These are phyloP conservation scores for Hycleus cichorii DNA, from an alignment of 1,140 invertebrate species.

Conservation along the genomic window DNA sequence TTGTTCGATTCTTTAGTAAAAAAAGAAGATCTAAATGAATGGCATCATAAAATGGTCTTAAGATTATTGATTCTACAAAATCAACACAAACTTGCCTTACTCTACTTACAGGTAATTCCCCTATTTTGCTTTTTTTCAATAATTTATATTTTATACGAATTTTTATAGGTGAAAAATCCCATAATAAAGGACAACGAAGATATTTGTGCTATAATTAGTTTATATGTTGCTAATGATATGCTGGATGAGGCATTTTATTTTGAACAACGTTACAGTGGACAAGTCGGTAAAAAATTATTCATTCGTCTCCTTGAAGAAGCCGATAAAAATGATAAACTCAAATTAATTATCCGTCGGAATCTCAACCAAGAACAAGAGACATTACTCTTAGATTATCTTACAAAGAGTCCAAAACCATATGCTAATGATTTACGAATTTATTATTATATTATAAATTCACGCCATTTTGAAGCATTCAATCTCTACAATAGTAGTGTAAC, in stretches of 20 bases:
- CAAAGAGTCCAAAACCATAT: constrained; percentile 15
- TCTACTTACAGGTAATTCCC: constrained; percentile 24
- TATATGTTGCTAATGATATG: constrained; percentile 33
- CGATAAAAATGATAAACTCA: constrained; percentile 14
- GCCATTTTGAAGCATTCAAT: constrained; percentile 35
- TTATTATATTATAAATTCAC: constrained; percentile 32
- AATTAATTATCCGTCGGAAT: constrained; percentile 19
- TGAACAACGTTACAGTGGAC: constrained; percentile 16
- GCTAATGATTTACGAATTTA: constrained; percentile 30
- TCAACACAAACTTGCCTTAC: constrained; percentile 32
- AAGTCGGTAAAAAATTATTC: constrained; percentile 19
- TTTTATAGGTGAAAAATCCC: constrained; percentile 27
- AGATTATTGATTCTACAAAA: constrained; percentile 33
- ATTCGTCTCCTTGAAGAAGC: constrained; percentile 27
- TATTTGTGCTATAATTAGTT: constrained; percentile 27
- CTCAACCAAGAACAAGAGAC: constrained; percentile 30
- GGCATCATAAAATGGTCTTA: constrained; percentile 35
- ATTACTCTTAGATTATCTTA: constrained; percentile 32
- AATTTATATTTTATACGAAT: too few species aligned
- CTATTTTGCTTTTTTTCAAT: too few species aligned
- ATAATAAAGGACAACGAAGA: constrained; percentile 27
- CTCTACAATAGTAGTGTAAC: constrained; percentile 6
- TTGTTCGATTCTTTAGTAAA: constrained; percentile 37
- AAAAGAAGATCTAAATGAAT: constrained; percentile 30
- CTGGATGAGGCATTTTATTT: constrained; percentile 37